Evolutionary conservation across 2,888 invertebrate genomes (phyloP).

Genomic region (Trichopria drosophilae): DNA sequence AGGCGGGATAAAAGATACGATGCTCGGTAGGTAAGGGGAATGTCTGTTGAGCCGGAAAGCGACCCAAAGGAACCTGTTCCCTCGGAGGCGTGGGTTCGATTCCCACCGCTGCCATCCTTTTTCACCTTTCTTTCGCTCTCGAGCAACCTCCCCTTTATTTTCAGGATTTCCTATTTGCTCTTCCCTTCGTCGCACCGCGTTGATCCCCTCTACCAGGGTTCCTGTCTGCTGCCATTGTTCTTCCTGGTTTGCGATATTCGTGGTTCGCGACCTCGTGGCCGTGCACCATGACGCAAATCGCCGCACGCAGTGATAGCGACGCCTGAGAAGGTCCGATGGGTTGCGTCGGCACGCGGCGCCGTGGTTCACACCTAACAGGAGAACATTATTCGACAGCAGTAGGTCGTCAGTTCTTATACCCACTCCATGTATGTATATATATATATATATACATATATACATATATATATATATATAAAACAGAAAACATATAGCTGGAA

Average conservation of each 20-base stretch:
- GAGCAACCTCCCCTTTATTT: neutral
- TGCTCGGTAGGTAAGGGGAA: no score
- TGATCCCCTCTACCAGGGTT: no score
- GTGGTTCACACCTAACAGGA: constrained; percentile 57
- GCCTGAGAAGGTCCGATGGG: constrained; percentile 51
- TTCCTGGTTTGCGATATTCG: no score
- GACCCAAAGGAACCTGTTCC: constrained; percentile 57
- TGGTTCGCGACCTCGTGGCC: constrained; percentile 19
- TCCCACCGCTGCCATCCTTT: constrained; percentile 55
- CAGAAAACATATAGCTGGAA: constrained; percentile 7
- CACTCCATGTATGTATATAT: constrained; percentile 1
- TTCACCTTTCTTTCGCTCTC: constrained; percentile 32
- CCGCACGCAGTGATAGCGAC: constrained; percentile 37
- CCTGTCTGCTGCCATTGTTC: no score
- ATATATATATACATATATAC: constrained; percentile 15
- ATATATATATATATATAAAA: constrained; percentile 11
- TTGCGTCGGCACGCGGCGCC: constrained; percentile 58
- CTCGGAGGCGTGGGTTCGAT: no score
- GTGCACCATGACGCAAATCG: no score
- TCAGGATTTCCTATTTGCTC: no score
- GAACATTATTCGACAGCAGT: constrained; percentile 38
- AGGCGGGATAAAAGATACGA: no score
- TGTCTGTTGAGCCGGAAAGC: no score
- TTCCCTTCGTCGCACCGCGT: no score
- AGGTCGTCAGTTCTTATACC: constrained; percentile 9